Conservation (phyloP, 2,797 vertebrate species). For the Tapirus indicus region DNA sequence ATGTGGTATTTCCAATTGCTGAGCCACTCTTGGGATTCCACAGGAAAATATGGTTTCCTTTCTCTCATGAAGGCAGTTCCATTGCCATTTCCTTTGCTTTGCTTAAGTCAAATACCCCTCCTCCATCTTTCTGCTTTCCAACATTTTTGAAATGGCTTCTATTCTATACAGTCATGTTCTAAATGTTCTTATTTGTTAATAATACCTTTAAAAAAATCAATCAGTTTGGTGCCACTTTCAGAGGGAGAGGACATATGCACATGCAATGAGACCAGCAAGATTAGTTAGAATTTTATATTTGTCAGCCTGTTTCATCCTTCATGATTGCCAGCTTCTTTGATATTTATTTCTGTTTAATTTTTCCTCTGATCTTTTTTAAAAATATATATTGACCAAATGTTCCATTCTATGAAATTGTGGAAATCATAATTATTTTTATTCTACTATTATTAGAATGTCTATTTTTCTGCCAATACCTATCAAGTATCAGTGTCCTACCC, state of each 20-base stretch:
- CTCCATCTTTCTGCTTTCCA: neutral
- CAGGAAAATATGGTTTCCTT: neutral
- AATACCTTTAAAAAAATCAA: neutral
- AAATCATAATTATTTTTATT: constrained; percentile 43
- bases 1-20: neutral
- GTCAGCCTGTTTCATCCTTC: neutral
- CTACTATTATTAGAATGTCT: neutral
- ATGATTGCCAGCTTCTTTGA: neutral
- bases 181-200: neutral
- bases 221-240: neutral
- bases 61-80: neutral
- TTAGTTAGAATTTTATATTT: constrained; percentile 30
- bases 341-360: constrained; percentile 34
- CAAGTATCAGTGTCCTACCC: neutral
- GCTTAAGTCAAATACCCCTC: neutral
- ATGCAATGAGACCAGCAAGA: neutral
- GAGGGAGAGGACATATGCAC: neutral
- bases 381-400: neutral
- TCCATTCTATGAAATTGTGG: neutral
- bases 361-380: neutral
- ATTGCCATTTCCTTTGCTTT: neutral
- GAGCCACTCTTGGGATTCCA: neutral
- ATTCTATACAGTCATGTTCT: neutral
- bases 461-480: neutral
- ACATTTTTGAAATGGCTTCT: neutral